Base-by-base conservation (phyloP, 2,113 vertebrate genomes). In the Gasterosteus nipponicus region DNA sequence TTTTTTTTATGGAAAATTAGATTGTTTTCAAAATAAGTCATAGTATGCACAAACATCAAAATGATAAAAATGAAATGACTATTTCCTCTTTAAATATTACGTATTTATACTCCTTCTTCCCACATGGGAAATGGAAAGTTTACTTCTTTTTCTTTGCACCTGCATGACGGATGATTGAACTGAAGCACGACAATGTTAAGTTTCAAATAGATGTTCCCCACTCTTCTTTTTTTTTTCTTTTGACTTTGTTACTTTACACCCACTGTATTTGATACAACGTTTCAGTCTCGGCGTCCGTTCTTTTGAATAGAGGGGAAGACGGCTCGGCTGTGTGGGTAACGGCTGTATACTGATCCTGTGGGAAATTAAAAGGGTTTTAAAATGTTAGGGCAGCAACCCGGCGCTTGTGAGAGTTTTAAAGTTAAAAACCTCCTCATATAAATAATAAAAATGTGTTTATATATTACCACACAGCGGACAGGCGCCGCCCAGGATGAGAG, bases 401-500 rank as follows among this genome's bases (percentile, higher is more conserved):
- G 89, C 74, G 88, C 89, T 88, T 89, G 89, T 91, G 89, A 89
- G 89, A 91, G 90, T 89, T 89, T 91, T 91, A 91, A 93, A 92
- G 91, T 94, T 94, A 94, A 94, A 94, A 94, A 94, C 89, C 92
- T 93, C 91, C 91, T 93, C 86, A 92, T 94, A 94, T 94, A 95
- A 94, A 95, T 94, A 95, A 94, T 94, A 94, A 94, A 94, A 95
- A 95, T 93, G 92, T 92, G 90, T 93, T 87, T 92, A 93, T 92
- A 93, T 93, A 94, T 93, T 93, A 92, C 91, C 92, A 91, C 91
- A 92, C 77, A 86, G 91, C 85, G 64, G 80, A 86, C 92, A 80
- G 84, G 85, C 80, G 90, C 89, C 89, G 92, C 91, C 90, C 88
- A 89, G 88, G 85, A 90, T 87, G 56, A 58, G 85, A 90, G 77